Evolutionary conservation across 2,888 invertebrate genomes (phyloP), one percentile per base, ranked within the genome.

Genomic region (Conomelus anceps): DNA sequence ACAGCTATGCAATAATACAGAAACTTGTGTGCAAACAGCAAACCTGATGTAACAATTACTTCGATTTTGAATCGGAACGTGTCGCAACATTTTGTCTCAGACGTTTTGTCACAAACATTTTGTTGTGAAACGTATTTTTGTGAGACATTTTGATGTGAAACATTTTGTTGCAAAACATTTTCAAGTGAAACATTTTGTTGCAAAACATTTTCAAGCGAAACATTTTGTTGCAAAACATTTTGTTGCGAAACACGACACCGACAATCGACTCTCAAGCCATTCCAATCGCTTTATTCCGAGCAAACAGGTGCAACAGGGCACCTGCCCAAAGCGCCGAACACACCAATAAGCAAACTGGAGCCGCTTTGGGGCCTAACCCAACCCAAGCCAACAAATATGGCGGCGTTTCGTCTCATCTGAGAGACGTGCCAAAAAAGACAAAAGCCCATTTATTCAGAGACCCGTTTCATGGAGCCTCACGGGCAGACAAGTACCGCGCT

Each of bases 381-480:
- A 20, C 1, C 63, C 63, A n/a, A 34, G 34, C 13, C 34, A 13
- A 9, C 34, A 13, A 13, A 9, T 6, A 4, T n/a, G 63, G 63
- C 63, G 34, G 13, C 34, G 63, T 7, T n/a, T n/a, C n/a, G n/a
- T n/a, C n/a, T n/a, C n/a, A n/a, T n/a, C n/a, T 13, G 26, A 26
- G 26, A 26, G 26, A 4, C 26, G 26, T 11, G 6, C 6, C 63
- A 63, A 63, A 20, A 63, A 63, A 63, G 11, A 63, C 34, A 86
- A 22, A 24, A 3, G 22, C 86, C 86, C 86, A 24, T 86, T 86
- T 26, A 26, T 17, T n/a, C n/a, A n/a, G 86, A 86, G 29, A 29
- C 86, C 23, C 86, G 86, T 86, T 86, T 26, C 86, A 86, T 86
- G 86, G 86, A 86, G 86, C 86, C 29, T 86, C 86, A 24, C 86